Evolutionary conservation across 1,140 invertebrate genomes (phyloP).

Genomic region (Brachionus rubens): DNA sequence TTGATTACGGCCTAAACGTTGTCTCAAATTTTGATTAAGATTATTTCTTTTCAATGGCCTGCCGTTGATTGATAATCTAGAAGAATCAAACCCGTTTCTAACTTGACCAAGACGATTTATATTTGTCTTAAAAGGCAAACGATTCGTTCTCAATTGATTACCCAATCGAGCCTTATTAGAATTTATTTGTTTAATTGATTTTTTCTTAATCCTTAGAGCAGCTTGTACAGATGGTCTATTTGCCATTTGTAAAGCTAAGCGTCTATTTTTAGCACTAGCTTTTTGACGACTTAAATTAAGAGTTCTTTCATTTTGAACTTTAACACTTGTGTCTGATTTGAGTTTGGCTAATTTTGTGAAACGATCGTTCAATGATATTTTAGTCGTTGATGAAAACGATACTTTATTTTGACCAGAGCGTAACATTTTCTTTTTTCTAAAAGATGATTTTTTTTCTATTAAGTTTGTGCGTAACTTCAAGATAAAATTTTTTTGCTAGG

Average conservation of each 20-base stretch:
- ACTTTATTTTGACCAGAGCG: background rate
- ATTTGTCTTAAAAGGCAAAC: too few relatives aligned
- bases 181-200: conserved; percentile 40
- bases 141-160: background rate
- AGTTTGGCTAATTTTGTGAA: conserved; percentile 49
- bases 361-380: conserved; percentile 58
- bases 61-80: background rate
- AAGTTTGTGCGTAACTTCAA: too few relatives aligned
- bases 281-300: conserved; percentile 48
- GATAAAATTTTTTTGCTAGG: too few relatives aligned
- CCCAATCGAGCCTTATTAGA: background rate
- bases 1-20: background rate
- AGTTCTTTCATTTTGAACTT: background rate
- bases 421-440: too few relatives aligned
- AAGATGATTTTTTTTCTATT: background rate
- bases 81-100: background rate
- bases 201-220: conserved; percentile 60
- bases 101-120: too few relatives aligned
- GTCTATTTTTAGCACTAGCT: conserved; percentile 59
- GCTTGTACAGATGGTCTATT: conserved; percentile 61
- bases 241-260: conserved; percentile 63
- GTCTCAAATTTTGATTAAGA: background rate
- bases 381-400: conserved; percentile 49
- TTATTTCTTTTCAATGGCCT: background rate
- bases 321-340: background rate